Evolutionary conservation across 2,797 vertebrate species (phyloP).

Genomic region (Gorsachius magnificus): DNA sequence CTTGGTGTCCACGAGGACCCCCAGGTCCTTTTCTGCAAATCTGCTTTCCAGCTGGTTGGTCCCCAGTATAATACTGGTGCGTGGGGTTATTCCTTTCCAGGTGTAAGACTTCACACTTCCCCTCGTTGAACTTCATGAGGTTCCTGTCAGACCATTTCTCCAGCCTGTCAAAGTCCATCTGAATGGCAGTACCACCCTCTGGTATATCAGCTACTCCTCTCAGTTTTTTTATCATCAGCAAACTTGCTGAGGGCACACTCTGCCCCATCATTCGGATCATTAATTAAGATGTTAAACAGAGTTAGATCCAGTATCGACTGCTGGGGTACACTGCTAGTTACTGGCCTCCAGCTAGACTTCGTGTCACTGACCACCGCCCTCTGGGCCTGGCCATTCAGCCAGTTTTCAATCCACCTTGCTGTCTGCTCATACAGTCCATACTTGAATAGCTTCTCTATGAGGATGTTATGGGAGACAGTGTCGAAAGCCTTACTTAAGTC

Average conservation of each 20-base stretch:
- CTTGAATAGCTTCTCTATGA: not conserved
- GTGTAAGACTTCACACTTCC: not conserved
- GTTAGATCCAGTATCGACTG: not conserved
- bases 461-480: not conserved
- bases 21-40: not conserved
- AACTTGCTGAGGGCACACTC: not conserved
- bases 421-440: not conserved
- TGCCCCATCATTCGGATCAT: not conserved
- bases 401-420: not conserved
- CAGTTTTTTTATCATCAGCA: not conserved
- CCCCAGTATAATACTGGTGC: not conserved
- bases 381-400: not conserved
- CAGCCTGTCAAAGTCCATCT: not conserved
- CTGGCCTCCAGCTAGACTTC: not conserved
- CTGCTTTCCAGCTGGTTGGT: not conserved
- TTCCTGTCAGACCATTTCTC: not conserved
- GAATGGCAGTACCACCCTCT: not conserved
- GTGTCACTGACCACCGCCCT: not conserved
- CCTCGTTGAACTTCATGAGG: not conserved
- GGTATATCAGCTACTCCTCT: not conserved
- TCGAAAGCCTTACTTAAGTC: not conserved
- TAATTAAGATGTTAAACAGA: not conserved
- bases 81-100: not conserved
- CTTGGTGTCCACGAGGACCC: not conserved
- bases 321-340: not conserved